These are phyloP conservation scores for Halyomorpha halys DNA, from an alignment of 1,140 invertebrate species.

Conservation along the genomic window DNA sequence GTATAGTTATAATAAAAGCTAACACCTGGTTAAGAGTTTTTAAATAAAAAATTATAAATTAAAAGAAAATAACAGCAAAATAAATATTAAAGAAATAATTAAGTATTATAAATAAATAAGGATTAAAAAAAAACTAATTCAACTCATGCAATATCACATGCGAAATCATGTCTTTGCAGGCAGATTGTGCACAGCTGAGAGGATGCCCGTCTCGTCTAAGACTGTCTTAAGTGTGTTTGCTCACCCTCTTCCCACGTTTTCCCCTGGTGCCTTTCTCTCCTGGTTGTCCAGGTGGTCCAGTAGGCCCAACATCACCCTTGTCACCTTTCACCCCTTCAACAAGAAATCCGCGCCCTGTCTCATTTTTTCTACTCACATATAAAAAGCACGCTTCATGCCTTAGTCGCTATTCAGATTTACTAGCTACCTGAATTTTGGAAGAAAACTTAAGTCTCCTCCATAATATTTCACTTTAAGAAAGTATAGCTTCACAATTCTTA, in stretches of 20 bases:
- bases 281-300: conserved; percentile 58
- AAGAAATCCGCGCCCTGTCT: conserved; percentile 7
- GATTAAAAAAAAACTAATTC: conserved; percentile 9
- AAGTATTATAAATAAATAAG: background rate
- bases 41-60: no score
- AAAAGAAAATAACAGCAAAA: background rate
- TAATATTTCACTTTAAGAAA: no score
- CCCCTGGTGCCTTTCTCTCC: conserved; percentile 69
- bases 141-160: conserved; percentile 9
- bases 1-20: no score
- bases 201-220: background rate
- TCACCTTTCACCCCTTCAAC: conserved; percentile 57
- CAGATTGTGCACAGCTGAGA: background rate
- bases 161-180: background rate
- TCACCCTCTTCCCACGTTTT: conserved; percentile 78
- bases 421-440: no score
- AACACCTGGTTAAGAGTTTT: no score
- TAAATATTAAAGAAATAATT: conserved; percentile 8
- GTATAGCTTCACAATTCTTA: no score
- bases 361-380: no score
- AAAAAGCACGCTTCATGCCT: no score
- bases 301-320: conserved; percentile 61
- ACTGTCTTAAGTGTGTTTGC: conserved; percentile 30
- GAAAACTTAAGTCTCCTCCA: no score
- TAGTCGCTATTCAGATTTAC: no score